A percentile compares a stretch with the other conserved stretches of the same genome.
phyloP scores from a whole-genome alignment of 2,113 vertebrate species.

The Megaceryle torquata region DNA sequence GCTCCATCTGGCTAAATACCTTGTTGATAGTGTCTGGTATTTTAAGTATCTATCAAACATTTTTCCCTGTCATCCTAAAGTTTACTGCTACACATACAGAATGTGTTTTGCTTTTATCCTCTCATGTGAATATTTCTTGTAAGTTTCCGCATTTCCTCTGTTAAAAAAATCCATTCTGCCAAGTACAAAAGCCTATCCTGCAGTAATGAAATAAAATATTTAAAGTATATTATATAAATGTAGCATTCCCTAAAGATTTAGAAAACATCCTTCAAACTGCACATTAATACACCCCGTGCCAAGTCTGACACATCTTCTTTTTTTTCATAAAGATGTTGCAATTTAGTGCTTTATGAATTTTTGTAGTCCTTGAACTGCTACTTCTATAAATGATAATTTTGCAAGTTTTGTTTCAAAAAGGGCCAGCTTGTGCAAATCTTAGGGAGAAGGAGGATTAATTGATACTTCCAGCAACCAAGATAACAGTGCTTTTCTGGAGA shows the following conservation, averaged over 20 bases:
- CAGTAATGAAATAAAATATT: neutral
- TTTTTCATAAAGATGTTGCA: neutral
- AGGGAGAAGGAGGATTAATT: neutral
- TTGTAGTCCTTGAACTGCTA: neutral
- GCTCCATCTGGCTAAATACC: neutral
- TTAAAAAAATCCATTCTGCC: neutral
- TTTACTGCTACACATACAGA: neutral
- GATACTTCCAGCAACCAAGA: neutral
- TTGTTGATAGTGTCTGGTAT: neutral
- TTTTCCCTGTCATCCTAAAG: neutral
- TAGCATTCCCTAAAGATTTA: neutral
- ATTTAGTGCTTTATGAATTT: conserved; percentile 9
- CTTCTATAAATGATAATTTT: conserved; percentile 9
- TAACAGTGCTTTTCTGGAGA: neutral
- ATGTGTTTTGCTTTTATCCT: neutral
- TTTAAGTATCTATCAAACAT: neutral
- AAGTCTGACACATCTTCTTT: neutral
- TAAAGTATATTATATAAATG: neutral
- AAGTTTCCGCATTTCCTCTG: neutral
- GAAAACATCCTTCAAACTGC: neutral
- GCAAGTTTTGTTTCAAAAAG: conserved; percentile 10
- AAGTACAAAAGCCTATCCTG: neutral
- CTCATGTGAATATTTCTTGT: neutral
- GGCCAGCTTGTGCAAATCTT: neutral
- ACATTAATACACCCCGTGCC: neutral